These are phyloP conservation scores for Chydorus sphaericus DNA, from an alignment of 2,888 invertebrate species.

Conservation along the genomic window DNA sequence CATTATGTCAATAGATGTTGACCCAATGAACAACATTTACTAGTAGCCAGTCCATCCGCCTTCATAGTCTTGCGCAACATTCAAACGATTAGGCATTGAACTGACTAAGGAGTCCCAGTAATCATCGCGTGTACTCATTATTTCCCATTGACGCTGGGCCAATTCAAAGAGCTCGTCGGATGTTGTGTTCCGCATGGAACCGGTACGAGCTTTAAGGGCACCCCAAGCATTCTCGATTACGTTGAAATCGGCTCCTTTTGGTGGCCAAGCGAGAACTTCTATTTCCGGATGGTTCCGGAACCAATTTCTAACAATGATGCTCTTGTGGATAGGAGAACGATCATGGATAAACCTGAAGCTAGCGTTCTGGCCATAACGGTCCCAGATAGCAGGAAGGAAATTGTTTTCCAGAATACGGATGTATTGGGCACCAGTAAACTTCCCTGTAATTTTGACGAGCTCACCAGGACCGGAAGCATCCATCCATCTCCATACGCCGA, in stretches of 20 bases:
- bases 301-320: background rate
- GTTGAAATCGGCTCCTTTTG: background rate
- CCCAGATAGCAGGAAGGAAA: background rate
- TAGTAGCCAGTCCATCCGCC: background rate
- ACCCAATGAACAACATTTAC: no score
- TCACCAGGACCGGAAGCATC: background rate
- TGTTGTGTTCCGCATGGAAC: background rate
- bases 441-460: background rate
- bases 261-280: background rate
- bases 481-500: background rate
- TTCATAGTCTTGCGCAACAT: background rate
- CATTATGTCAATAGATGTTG: no score
- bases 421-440: background rate
- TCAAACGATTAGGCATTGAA: background rate
- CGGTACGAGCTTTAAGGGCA: no score
- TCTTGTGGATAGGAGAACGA: background rate
- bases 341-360: background rate
- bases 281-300: background rate
- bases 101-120: background rate
- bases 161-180: background rate
- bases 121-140: background rate
- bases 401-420: background rate
- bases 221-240: background rate
- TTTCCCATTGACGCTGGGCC: background rate
- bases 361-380: background rate